A percentile compares a stretch with the other conserved stretches of the same genome.
These are phyloP conservation scores for Falcaria lacertinaria DNA, from an alignment of 2,888 invertebrate genomes.

Conservation along the genomic window DNA sequence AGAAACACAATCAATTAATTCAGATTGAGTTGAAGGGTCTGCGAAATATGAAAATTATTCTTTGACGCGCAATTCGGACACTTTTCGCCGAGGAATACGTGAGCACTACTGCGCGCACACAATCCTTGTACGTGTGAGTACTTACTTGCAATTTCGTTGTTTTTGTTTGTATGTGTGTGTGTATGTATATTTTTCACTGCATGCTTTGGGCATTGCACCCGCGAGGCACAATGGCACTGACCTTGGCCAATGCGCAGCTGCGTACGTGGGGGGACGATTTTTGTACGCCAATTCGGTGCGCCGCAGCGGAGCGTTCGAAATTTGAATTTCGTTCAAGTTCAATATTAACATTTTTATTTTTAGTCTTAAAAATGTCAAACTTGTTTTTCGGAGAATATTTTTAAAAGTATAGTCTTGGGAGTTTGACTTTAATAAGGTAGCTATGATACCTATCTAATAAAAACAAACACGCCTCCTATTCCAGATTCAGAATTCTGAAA, in stretches of 20 bases:
- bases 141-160: constrained; percentile 16
- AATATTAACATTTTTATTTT: neutral
- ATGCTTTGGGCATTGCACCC: constrained; percentile 70
- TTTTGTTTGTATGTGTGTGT: constrained; percentile 33
- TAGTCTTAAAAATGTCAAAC: neutral
- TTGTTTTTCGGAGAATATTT: too few species aligned
- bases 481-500: too few species aligned
- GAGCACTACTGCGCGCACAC: constrained; percentile 16
- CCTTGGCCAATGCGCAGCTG: constrained; percentile 69
- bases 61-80: constrained; percentile 62
- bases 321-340: constrained; percentile 10
- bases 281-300: constrained; percentile 34
- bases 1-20: too few species aligned
- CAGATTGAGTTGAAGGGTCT: neutral
- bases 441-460: too few species aligned
- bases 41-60: constrained; percentile 21
- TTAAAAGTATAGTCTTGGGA: too few species aligned
- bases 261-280: constrained; percentile 37
- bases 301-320: constrained; percentile 15
- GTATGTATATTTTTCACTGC: constrained; percentile 56
- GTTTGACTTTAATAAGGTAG: too few species aligned
- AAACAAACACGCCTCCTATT: too few species aligned
- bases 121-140: constrained; percentile 13
- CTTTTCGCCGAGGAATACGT: constrained; percentile 51
- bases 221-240: constrained; percentile 65